phyloP scores from a whole-genome alignment of 2,888 invertebrate genomes.

The Chalcis sispes region DNA sequence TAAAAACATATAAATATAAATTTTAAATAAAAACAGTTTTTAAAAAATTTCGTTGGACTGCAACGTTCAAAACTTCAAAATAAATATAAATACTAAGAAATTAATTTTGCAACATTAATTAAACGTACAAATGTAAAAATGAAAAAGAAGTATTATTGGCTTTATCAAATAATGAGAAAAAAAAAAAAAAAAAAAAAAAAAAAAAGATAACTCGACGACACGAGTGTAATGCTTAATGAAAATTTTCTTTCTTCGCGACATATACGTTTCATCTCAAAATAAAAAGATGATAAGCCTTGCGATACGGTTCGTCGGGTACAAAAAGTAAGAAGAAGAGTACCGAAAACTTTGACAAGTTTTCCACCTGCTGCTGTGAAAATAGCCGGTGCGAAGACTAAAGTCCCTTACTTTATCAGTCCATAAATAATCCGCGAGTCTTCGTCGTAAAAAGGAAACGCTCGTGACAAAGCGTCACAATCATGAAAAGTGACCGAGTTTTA shows the following conservation, averaged over 20 bases:
- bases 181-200: too few species aligned
- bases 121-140: too few species aligned
- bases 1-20: too few species aligned
- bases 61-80: too few species aligned
- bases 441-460: conserved; percentile 55
- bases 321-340: conserved; percentile 34
- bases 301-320: neutral
- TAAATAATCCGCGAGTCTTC: conserved; percentile 60
- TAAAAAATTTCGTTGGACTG: too few species aligned
- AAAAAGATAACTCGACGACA: too few species aligned
- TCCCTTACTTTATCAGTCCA: conserved; percentile 55
- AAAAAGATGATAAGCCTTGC: neutral
- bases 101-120: too few species aligned
- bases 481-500: conserved; percentile 61
- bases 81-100: too few species aligned
- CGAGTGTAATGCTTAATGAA: too few species aligned
- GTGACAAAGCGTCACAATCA: conserved; percentile 61
- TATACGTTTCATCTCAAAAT: neutral
- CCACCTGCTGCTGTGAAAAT: conserved; percentile 56
- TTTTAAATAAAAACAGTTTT: too few species aligned
- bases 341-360: conserved; percentile 61
- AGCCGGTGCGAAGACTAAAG: conserved; percentile 39
- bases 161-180: neutral
- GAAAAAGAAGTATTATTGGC: too few species aligned
- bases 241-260: too few species aligned